Conservation (phyloP, 2,113 vertebrate species). For the Marcusenius ussheri region DNA sequence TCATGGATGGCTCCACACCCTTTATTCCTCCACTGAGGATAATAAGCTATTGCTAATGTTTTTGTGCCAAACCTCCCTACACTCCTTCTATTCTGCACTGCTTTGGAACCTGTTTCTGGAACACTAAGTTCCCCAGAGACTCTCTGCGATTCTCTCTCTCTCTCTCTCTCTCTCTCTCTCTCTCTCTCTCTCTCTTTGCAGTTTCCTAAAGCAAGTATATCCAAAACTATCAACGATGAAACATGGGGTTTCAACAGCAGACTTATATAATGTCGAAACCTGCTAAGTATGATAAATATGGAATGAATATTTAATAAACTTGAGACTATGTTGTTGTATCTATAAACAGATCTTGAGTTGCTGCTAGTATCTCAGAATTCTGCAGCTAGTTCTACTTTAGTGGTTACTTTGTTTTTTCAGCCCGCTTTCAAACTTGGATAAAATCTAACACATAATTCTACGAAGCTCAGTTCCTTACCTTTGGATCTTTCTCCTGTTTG, state of each 20-base stretch:
- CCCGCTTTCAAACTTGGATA: neutral
- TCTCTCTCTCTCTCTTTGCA: neutral
- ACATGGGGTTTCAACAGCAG: neutral
- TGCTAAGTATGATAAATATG: neutral
- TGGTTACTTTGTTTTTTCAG: constrained; percentile 59
- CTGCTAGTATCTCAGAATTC: constrained; percentile 51
- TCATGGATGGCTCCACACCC: constrained; percentile 17
- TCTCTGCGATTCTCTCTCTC: neutral
- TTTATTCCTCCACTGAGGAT: constrained; percentile 14
- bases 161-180: neutral
- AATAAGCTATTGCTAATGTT: constrained; percentile 23
- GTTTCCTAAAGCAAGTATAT: neutral
- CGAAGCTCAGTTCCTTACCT: neutral
- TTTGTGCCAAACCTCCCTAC: constrained; percentile 12
- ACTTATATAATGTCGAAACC: neutral
- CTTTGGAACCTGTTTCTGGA: neutral
- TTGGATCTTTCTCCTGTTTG: neutral
- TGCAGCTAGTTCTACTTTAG: constrained; percentile 56
- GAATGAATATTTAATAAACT: constrained; percentile 10
- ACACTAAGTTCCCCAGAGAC: neutral
- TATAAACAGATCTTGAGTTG: constrained; percentile 19
- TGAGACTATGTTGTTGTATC: neutral
- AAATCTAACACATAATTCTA: neutral
- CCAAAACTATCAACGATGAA: neutral
- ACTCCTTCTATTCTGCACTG: neutral